phyloP scores from a whole-genome alignment of 2,797 vertebrate species.

The Rhinogobio ventralis region DNA sequence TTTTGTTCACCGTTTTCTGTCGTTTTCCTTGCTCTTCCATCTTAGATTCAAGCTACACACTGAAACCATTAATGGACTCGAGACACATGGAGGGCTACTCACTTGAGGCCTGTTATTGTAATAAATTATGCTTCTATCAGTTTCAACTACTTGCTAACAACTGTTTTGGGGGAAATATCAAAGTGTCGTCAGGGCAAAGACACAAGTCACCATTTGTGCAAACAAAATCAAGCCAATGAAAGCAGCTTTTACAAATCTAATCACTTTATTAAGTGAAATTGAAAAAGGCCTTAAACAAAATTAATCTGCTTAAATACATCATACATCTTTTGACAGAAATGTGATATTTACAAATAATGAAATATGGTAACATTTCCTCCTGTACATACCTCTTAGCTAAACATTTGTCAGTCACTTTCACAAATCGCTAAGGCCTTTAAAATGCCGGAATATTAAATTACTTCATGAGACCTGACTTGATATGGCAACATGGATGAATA shows the following conservation, averaged over 20 bases:
- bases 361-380: slow-evolving; percentile 78
- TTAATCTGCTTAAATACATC: slow-evolving; percentile 86
- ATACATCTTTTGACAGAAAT: slow-evolving; percentile 84
- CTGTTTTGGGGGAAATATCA: slow-evolving; percentile 5
- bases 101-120: slow-evolving; percentile 8
- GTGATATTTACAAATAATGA: slow-evolving; percentile 88
- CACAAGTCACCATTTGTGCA: background rate
- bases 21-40: background rate
- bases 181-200: background rate
- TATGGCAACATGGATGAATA: slow-evolving; percentile 37
- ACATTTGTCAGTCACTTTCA: slow-evolving; percentile 32
- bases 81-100: slow-evolving; percentile 18
- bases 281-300: slow-evolving; percentile 67
- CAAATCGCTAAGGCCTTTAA: slow-evolving; percentile 28
- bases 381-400: slow-evolving; percentile 67
- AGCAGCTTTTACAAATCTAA: slow-evolving; percentile 64
- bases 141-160: slow-evolving; percentile 31
- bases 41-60: background rate
- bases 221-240: slow-evolving; percentile 37
- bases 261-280: slow-evolving; percentile 75
- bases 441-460: slow-evolving; percentile 4
- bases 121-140: slow-evolving; percentile 19
- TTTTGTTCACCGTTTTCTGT: background rate
- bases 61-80: slow-evolving; percentile 28
- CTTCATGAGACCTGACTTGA: slow-evolving; percentile 23